Evolutionary conservation across 2,797 vertebrate species (phyloP).

Genomic region (Danio kyathit): DNA sequence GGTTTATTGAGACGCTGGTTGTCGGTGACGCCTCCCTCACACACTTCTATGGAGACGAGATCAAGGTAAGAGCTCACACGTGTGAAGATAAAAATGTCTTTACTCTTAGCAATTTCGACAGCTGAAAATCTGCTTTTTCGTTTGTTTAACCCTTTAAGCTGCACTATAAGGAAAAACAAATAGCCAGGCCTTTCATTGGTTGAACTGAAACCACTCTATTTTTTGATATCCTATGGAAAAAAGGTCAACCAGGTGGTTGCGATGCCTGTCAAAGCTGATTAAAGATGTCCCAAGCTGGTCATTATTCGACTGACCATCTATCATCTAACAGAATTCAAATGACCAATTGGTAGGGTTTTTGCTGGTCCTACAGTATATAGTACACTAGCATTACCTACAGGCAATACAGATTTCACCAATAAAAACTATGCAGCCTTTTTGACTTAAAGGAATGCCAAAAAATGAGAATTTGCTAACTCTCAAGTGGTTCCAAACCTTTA

Average conservation of each 20-base stretch:
- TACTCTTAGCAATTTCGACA: not conserved
- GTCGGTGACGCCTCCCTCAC: slow-evolving; percentile 91
- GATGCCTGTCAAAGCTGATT: not conserved
- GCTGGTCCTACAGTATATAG: not conserved
- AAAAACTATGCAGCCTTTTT: too few species aligned
- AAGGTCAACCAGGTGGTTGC: too few species aligned
- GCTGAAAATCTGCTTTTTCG: not conserved
- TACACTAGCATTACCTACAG: not conserved
- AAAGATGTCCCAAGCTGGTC: not conserved
- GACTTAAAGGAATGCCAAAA: too few species aligned
- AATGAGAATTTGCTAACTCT: too few species aligned
- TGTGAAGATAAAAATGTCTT: not conserved
- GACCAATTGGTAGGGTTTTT: not conserved
- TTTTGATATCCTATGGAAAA: too few species aligned
- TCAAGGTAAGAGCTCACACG: slow-evolving; percentile 80
- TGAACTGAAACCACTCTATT: too few species aligned
- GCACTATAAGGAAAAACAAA: too few species aligned
- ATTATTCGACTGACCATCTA: not conserved
- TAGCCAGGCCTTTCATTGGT: too few species aligned
- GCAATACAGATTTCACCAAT: too few species aligned
- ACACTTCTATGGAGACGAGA: slow-evolving; percentile 88
- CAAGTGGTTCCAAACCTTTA: too few species aligned
- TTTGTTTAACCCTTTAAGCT: too few species aligned
- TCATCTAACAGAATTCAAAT: not conserved
- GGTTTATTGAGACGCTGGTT: slow-evolving; percentile 93